Evolutionary conservation across 2,113 vertebrate species (phyloP), one percentile per base, ranked within the genome.

Genomic region (Odontesthes bonariensis): DNA sequence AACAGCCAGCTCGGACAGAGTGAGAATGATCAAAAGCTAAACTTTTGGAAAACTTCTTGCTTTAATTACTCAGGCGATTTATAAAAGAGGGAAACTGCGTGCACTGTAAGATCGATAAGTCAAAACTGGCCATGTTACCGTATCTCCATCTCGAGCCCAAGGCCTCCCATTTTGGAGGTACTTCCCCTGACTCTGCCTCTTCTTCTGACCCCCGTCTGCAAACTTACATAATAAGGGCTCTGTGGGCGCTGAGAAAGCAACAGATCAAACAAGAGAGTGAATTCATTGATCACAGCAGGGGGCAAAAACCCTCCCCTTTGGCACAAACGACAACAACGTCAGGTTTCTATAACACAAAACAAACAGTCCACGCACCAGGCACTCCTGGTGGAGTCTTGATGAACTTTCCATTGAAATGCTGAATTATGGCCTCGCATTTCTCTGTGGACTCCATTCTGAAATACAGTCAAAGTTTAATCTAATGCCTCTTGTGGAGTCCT

Each of bases 181-280:
- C 86, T 97, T 98, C 75, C 96, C 95, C 88, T 96, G 97, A 87
- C 94, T 95, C 90, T 96, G 97, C 55, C 96, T 92, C 90, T 97
- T 98, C 92, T 98, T 98, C 89, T 98, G 97, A 12, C 97, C 97
- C 3, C 97, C 97, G 38, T 98, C 97, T 22, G 97, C 97, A 93
- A 98, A 98, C 89, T 98, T 98, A 89, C 96, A 98, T 89, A 98
- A 94, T 93, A 98, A 92, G 4, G 97, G 97, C 89, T 98, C 97
- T 33, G 95, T 92, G 63, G 96, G 96, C 62, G 95, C 97, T 98
- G 49, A 59, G 6, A 55, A 74, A 71, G 73, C 72, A 72, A 77
- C 67, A 77, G 70, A 89, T 84, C 72, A 89, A 83, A 90, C 61
- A 69, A 55, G 55, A 73, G 33, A 78, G 73, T 53, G 56, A 79